Conservation (phyloP, 2,113 vertebrate genomes). For the Ochotona princeps region DNA sequence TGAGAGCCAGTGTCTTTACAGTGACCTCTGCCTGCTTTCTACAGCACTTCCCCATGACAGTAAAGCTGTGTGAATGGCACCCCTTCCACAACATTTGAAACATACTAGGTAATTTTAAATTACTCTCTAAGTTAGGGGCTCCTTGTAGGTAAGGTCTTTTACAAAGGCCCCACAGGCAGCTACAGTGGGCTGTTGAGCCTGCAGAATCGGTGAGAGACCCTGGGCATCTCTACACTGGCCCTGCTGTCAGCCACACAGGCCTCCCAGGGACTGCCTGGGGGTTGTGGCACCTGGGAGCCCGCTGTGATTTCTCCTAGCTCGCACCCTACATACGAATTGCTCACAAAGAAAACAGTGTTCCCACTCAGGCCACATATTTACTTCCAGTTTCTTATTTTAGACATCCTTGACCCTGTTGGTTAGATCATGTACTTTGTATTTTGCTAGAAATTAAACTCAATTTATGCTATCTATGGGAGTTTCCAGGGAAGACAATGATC, state of each 20-base stretch:
- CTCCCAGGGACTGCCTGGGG: neutral
- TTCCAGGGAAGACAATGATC: neutral
- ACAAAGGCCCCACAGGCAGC: neutral
- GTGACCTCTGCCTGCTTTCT: neutral
- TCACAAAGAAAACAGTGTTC: neutral
- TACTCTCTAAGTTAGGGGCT: neutral
- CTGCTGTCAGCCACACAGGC: neutral
- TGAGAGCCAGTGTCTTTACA: too few species aligned
- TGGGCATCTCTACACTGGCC: neutral
- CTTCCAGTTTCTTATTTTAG: neutral
- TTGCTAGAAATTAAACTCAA: neutral
- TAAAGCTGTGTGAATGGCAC: neutral
- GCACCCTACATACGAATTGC: fast-evolving
- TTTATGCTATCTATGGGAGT: neutral
- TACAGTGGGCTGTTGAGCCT: neutral
- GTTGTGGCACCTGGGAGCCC: neutral
- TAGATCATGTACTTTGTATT: neutral
- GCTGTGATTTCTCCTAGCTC: neutral
- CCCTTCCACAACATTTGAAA: neutral
- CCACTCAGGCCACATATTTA: neutral
- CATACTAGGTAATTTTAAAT: neutral
- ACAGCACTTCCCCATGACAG: neutral
- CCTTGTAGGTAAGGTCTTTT: neutral
- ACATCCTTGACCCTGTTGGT: neutral
- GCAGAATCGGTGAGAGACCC: neutral